These are phyloP conservation scores for Nothoprocta pentlandii DNA, from an alignment of 2,113 vertebrate species.

Conservation along the genomic window DNA sequence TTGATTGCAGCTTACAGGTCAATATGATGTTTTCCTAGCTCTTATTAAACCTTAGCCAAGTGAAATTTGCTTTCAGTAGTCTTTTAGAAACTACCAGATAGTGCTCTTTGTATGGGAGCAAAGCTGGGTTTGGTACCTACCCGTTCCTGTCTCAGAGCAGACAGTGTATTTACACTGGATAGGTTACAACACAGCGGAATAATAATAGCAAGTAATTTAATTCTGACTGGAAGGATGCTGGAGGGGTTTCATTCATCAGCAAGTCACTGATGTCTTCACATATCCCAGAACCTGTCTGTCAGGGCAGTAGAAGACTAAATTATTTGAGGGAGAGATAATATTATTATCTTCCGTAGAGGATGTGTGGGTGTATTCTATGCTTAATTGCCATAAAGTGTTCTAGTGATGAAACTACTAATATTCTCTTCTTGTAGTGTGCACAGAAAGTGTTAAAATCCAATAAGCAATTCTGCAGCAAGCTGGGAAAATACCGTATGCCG, in stretches of 20 bases:
- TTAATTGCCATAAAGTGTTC: not conserved
- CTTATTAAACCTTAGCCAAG: not conserved
- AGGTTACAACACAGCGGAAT: not conserved
- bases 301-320: not conserved
- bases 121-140: not conserved
- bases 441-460: conserved; percentile 96
- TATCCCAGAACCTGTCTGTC: not conserved
- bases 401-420: not conserved
- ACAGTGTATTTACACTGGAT: not conserved
- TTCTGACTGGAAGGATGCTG: not conserved
- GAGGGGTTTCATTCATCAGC: not conserved
- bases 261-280: not conserved
- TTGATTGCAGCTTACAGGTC: not conserved
- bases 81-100: not conserved
- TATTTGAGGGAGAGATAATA: not conserved
- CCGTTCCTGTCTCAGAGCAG: not conserved
- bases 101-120: rapidly evolving
- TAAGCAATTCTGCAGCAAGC: conserved; percentile 94
- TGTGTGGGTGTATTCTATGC: not conserved
- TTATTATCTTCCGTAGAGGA: not conserved
- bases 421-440: conserved; percentile 81
- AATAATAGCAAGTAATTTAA: not conserved
- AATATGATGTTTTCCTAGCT: rapidly evolving
- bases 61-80: not conserved
- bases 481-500: conserved; percentile 97